Evolutionary conservation across 2,113 vertebrate genomes (phyloP), one percentile per base, ranked within the genome.

Genomic region (Heterocephalus glaber): DNA sequence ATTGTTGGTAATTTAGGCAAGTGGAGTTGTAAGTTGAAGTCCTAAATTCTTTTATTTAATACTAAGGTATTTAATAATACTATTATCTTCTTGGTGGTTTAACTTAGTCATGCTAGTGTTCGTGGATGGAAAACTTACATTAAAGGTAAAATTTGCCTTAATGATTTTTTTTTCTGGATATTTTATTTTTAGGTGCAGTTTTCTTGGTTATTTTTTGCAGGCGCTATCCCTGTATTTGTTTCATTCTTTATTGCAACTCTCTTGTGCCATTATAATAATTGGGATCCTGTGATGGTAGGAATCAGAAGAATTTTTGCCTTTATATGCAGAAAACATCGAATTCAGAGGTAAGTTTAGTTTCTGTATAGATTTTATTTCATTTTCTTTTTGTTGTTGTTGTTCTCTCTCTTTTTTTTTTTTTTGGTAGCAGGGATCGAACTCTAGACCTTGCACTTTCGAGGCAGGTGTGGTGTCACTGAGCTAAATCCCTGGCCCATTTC

Each of bases 231-330:
- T 60, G 99, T 99, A 54, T 99, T 99, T 98, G 99, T 99, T 97
- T 99, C 99, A 54, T 99, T 99, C 98, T 99, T 99, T 98, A 99
- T 99, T 95, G 99, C 98, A 79, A 98, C 99, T 61, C 98, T 99
- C 0, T 95, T 99, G 47, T 99, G 99, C 97, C 99, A 99, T 98
- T 99, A 99, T 98, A 99, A 99, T 98, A 99, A 99, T 98, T 99
- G 99, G 99, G 99, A 99, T 98, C 99, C 99, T 19, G 99, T 99
- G 72, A 99, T 99, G 99, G 99, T 99, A 90, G 99, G 99, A 30
- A 98, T 99, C 91, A 98, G 99, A 98, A 99, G 99, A 98, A 96
- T 99, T 88, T 99, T 99, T 97, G 99, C 99, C 86, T 99, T 99
- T 98, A 98, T 99, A 87, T 99, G 99, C 97, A 98, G 99, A 94